Percentiles rank a stretch among this genome's conserved stretches.
Conservation (phyloP, 1,140 invertebrate species). For the Drosophila nasuta region DNA sequence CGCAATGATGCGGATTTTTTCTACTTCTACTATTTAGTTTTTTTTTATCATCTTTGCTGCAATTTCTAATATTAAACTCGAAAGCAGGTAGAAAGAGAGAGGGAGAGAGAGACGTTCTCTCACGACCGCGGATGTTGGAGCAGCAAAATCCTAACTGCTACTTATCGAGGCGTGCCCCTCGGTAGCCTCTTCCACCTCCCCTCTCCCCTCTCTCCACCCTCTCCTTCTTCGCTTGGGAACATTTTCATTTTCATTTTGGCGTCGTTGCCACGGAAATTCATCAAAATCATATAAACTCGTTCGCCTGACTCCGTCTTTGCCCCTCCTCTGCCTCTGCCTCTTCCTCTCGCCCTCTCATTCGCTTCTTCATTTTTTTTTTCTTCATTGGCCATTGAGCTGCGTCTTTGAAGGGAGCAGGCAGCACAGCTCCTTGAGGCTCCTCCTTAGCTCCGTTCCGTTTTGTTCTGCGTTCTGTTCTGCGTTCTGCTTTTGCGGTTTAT, state of each 20-base stretch:
- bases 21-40: not conserved
- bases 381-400: slow-evolving; percentile 1
- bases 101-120: not conserved
- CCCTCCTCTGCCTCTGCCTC: not conserved
- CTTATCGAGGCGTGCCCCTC: slow-evolving; percentile 67
- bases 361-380: not conserved
- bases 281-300: slow-evolving; percentile 83
- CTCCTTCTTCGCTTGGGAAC: slow-evolving; percentile 14
- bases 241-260: slow-evolving; percentile 77
- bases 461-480: too few relatives aligned
- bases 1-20: slow-evolving; percentile 17
- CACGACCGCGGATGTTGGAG: slow-evolving; percentile 70
- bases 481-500: slow-evolving; percentile 63
- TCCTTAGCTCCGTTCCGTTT: not conserved
- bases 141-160: slow-evolving; percentile 79
- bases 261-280: slow-evolving; percentile 82
- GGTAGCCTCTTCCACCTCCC: not conserved
- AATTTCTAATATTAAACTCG: slow-evolving; percentile 75
- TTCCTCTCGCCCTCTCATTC: not conserved
- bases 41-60: slow-evolving; percentile 49
- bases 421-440: slow-evolving; percentile 16
- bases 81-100: slow-evolving; percentile 56
- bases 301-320: slow-evolving; percentile 32
- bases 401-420: not conserved
- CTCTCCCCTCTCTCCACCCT: not conserved